A percentile compares a stretch with the other conserved stretches of the same genome.
phyloP scores from a whole-genome alignment of 2,113 vertebrate genomes.

The Cebus imitator region DNA sequence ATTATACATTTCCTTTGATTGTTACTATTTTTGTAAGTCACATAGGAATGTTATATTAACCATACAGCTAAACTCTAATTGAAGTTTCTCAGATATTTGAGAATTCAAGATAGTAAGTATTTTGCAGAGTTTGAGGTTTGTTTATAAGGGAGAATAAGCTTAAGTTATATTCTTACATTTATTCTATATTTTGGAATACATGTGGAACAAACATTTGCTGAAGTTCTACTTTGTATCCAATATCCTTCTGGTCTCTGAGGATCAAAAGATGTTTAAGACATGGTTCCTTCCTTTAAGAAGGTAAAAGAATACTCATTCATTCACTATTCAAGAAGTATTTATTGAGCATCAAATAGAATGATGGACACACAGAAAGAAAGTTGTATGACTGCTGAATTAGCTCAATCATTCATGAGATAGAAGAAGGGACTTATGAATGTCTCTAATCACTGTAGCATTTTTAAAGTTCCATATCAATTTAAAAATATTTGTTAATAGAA shows the following conservation, averaged over 20 bases:
- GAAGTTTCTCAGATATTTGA: background rate
- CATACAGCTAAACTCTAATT: background rate
- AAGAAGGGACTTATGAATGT: background rate
- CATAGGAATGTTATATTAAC: background rate
- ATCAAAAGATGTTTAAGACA: background rate
- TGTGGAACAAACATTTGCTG: background rate
- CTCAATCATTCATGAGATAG: background rate
- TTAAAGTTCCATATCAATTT: conserved; percentile 28
- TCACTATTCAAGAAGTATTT: background rate
- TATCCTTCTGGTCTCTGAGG: background rate
- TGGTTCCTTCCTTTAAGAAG: background rate
- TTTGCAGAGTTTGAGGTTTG: background rate
- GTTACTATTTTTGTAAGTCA: background rate
- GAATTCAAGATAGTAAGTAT: conserved; percentile 9
- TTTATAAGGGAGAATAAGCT: background rate
- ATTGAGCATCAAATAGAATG: background rate
- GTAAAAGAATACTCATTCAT: background rate
- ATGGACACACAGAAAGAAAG: background rate
- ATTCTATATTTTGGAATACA: conserved; percentile 25
- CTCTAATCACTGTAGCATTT: conserved; percentile 8
- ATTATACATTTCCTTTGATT: background rate
- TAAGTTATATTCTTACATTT: background rate
- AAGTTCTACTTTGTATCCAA: background rate
- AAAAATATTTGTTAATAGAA: conserved; percentile 24
- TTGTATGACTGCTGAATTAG: background rate